Percentiles rank a stretch among this genome's conserved stretches.
These are phyloP conservation scores for Pristionchus entomophagus DNA, from an alignment of 2,888 invertebrate species.

Conservation along the genomic window DNA sequence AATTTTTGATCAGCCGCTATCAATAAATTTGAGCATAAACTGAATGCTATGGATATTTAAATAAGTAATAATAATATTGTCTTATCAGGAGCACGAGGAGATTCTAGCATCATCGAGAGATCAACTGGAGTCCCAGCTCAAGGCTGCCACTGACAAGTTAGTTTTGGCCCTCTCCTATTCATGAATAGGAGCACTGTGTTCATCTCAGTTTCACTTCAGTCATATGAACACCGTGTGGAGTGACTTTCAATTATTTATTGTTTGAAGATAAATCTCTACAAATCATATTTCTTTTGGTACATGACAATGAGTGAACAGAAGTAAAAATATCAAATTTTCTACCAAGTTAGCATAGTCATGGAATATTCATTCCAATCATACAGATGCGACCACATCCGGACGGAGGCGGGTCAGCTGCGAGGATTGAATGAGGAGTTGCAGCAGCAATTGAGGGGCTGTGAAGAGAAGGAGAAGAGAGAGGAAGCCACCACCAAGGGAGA, in stretches of 20 bases:
- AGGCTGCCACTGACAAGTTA: slow-evolving; percentile 12
- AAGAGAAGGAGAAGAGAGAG: slow-evolving; percentile 37
- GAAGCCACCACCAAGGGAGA: slow-evolving; percentile 44
- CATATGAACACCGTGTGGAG: not conserved
- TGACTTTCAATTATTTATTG: not conserved
- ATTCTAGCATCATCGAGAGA: slow-evolving; percentile 24
- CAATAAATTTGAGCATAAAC: too few species aligned
- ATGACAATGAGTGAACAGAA: too few species aligned
- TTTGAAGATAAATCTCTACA: not conserved
- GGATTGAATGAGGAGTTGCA: slow-evolving; percentile 44
- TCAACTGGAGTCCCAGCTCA: slow-evolving; percentile 43
- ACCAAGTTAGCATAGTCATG: too few species aligned
- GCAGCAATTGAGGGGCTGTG: slow-evolving; percentile 35
- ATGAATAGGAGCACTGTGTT: too few species aligned
- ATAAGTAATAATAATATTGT: too few species aligned
- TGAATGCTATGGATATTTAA: too few species aligned
- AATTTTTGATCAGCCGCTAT: too few species aligned
- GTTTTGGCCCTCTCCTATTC: not conserved
- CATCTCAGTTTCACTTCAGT: not conserved
- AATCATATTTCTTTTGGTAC: too few species aligned
- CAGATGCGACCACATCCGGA: slow-evolving; percentile 20
- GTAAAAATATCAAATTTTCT: too few species aligned
- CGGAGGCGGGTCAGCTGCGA: slow-evolving; percentile 7
- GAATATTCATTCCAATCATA: too few species aligned
- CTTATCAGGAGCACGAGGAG: slow-evolving; percentile 48